Conservation (phyloP, 2,113 vertebrate species). For the Sphyrna mokarran region DNA sequence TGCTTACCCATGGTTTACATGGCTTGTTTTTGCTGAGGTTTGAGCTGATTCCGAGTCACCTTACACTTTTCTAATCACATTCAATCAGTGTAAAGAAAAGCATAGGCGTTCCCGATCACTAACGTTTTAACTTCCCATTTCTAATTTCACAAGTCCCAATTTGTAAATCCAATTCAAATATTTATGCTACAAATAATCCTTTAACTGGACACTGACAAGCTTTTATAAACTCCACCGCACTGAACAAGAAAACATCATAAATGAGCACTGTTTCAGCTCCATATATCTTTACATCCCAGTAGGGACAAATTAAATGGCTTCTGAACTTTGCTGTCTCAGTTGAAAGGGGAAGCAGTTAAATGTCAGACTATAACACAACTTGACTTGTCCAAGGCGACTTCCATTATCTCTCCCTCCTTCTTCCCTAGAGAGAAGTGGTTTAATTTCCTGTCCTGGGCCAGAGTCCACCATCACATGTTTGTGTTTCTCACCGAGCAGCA, state of each 20-base stretch:
- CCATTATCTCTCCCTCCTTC: slow-evolving; percentile 32
- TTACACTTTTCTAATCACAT: not conserved
- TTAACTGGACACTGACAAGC: slow-evolving; percentile 36
- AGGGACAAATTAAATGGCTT: slow-evolving; percentile 58
- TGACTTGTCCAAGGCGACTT: slow-evolving; percentile 38
- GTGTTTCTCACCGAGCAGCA: slow-evolving; percentile 39
- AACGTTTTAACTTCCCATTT: slow-evolving; percentile 17
- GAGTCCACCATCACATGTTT: slow-evolving; percentile 39
- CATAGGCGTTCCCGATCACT: not conserved
- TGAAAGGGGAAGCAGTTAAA: slow-evolving; percentile 41
- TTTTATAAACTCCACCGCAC: slow-evolving; percentile 41
- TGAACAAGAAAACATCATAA: slow-evolving; percentile 46
- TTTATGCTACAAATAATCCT: slow-evolving; percentile 35
- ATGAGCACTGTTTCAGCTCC: slow-evolving; percentile 52
- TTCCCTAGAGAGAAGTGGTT: slow-evolving; percentile 38
- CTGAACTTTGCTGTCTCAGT: slow-evolving; percentile 52
- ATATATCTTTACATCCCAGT: slow-evolving; percentile 58
- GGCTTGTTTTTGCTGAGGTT: not conserved
- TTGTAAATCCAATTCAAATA: slow-evolving; percentile 37
- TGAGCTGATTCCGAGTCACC: not conserved
- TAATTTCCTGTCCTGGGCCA: slow-evolving; percentile 38
- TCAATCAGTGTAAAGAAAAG: not conserved
- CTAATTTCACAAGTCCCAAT: slow-evolving; percentile 30
- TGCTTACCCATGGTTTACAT: not conserved
- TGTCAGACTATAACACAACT: slow-evolving; percentile 30